Base-by-base conservation (phyloP, 2,888 invertebrate species). In the Caenorhabditis sulstoni region DNA sequence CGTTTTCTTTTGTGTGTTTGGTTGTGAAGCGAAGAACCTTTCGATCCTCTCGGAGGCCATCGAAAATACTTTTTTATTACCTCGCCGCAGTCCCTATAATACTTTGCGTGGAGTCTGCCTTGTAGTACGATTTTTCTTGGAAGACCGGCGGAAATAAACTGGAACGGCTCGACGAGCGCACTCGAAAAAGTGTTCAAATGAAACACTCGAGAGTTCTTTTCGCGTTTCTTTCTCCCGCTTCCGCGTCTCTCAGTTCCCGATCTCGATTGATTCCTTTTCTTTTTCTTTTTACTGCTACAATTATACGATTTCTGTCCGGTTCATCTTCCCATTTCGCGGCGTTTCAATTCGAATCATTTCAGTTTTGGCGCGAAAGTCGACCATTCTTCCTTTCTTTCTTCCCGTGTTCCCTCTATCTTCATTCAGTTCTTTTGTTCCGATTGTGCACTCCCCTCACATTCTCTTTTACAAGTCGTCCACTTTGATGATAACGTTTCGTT, bases 281-380 rank as follows among this genome's bases (percentile, higher is more conserved):
- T 57, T 39, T 35, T 64, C 58, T 29, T 74, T 65, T 74, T 66
- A 74, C 64, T 65, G 58, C 73, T 57, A 53, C 67, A 62, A 62
- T 55, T 29, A 14, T n/a, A n/a, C 9, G 59, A 41, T 53, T 44
- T 52, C 8, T 44, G 44, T 44, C 44, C 50, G 41, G 50, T 62
- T 39, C 50, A 50, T 16, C 49, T 29, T 7, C 29, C 7, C 14
- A 44, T n/a, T n/a, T 44, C 29, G 29, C 14, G 44, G 44, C 14
- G 12, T 44, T n/a, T 7, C 47, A 9, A 47, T 47, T 47, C 18
- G 47, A 47, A 47, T 47, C 47, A 11, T 11, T 3, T 44, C 18
- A 7, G 29, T 29, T 5, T 7, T 7, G 7, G 29, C 29, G 7
- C 29, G 29, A 29, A 7, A 29, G 7, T 7, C 29, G 29, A 29